Evolutionary conservation across 2,797 vertebrate species (phyloP).

Genomic region (Cygnus olor): DNA sequence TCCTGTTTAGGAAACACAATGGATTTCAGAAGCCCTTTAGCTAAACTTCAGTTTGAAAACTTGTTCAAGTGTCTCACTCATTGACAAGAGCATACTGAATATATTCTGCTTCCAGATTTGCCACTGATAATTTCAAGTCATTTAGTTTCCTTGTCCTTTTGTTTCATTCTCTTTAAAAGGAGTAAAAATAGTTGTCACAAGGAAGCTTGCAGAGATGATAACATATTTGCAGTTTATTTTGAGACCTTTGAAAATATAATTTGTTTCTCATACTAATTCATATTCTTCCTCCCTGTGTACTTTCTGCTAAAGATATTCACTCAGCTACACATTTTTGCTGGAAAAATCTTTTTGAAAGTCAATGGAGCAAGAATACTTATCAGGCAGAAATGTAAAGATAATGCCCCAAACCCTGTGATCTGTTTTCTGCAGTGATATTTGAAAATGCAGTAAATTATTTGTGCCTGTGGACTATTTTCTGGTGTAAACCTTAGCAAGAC

Average conservation of each 20-base stretch:
- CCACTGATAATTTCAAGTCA: background rate
- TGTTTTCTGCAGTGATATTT: background rate
- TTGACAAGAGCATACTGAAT: background rate
- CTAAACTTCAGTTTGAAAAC: background rate
- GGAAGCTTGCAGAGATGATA: background rate
- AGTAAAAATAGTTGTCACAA: background rate
- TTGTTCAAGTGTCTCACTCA: background rate
- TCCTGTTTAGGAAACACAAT: background rate
- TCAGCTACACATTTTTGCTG: background rate
- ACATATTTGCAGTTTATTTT: background rate
- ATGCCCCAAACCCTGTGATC: rapidly evolving
- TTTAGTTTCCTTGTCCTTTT: background rate
- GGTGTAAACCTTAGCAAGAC: background rate
- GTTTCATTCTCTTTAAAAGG: background rate
- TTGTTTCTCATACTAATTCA: background rate
- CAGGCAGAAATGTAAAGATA: background rate
- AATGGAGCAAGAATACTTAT: background rate
- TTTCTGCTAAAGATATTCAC: background rate
- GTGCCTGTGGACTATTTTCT: background rate
- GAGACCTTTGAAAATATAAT: background rate
- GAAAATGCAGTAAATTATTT: background rate
- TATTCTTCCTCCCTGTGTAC: background rate
- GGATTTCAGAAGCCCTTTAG: background rate
- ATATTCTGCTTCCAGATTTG: conserved; percentile 4
- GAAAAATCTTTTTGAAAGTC: background rate